phyloP scores from a whole-genome alignment of 1,140 invertebrate genomes.

The Vanessa tameamea region DNA sequence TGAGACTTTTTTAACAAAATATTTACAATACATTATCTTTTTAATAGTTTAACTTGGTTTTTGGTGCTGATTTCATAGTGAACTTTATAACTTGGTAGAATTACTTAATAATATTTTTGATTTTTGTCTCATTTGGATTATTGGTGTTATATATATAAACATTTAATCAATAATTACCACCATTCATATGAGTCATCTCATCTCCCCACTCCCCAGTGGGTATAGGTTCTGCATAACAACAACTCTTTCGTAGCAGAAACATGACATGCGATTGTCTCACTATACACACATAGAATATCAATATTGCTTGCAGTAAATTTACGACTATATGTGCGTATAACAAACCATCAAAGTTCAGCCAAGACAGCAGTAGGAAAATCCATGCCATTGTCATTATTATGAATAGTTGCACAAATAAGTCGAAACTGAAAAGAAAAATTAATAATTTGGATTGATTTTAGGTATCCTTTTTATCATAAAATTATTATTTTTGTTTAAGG shows the following conservation, averaged over 20 bases:
- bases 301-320: slow-evolving; percentile 86
- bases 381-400: slow-evolving; percentile 87
- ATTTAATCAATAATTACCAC: slow-evolving; percentile 81
- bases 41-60: not conserved
- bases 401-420: slow-evolving; percentile 88
- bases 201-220: slow-evolving; percentile 90
- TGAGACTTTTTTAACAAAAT: not conserved
- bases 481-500: too few species aligned
- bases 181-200: slow-evolving; percentile 91
- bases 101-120: not conserved
- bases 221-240: slow-evolving; percentile 85
- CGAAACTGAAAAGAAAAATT: slow-evolving; percentile 83
- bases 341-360: slow-evolving; percentile 85
- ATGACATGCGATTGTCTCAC: slow-evolving; percentile 88
- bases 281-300: slow-evolving; percentile 88
- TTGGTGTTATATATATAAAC: not conserved
- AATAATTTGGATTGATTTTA: too few species aligned
- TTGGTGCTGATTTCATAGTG: slow-evolving; percentile 4
- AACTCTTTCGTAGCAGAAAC: slow-evolving; percentile 88
- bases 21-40: not conserved
- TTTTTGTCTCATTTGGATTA: not conserved
- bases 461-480: too few species aligned
- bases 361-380: slow-evolving; percentile 88
- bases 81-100: not conserved
- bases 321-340: slow-evolving; percentile 87